Conservation (phyloP, 2,888 invertebrate genomes). For the Lingula anatina region DNA sequence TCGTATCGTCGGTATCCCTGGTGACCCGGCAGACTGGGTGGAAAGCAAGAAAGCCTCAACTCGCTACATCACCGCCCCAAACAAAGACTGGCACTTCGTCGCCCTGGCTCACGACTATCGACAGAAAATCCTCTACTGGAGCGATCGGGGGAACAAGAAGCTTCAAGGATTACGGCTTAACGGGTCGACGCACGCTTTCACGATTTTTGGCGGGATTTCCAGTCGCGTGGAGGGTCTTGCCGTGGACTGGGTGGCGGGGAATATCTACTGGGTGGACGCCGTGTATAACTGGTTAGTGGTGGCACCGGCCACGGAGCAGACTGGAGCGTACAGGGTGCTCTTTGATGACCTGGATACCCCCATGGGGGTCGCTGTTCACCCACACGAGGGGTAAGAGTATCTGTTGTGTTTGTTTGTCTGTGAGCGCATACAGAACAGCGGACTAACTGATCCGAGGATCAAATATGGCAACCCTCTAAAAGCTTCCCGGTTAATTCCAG, state of each 20-base stretch:
- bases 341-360: conserved; percentile 30
- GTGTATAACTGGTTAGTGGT: conserved; percentile 45
- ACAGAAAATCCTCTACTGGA: conserved; percentile 33
- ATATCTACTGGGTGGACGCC: conserved; percentile 43
- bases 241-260: conserved; percentile 42
- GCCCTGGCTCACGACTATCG: conserved; percentile 31
- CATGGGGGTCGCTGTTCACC: conserved; percentile 38
- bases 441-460: too few species aligned
- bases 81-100: conserved; percentile 39
- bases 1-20: conserved; percentile 37
- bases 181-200: conserved; percentile 28
- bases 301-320: conserved; percentile 13
- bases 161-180: conserved; percentile 24
- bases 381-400: conserved; percentile 40
- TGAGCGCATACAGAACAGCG: too few species aligned
- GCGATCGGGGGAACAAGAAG: conserved; percentile 35
- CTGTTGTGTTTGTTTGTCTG: too few species aligned
- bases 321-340: conserved; percentile 16
- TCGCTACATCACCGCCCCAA: conserved; percentile 39
- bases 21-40: conserved; percentile 40
- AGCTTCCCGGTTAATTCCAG: too few species aligned
- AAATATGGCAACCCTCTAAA: too few species aligned
- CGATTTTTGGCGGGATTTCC: conserved; percentile 37
- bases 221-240: conserved; percentile 35
- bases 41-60: conserved; percentile 26